Evolutionary conservation across 2,797 vertebrate species (phyloP).

Genomic region (Microhierax caerulescens): DNA sequence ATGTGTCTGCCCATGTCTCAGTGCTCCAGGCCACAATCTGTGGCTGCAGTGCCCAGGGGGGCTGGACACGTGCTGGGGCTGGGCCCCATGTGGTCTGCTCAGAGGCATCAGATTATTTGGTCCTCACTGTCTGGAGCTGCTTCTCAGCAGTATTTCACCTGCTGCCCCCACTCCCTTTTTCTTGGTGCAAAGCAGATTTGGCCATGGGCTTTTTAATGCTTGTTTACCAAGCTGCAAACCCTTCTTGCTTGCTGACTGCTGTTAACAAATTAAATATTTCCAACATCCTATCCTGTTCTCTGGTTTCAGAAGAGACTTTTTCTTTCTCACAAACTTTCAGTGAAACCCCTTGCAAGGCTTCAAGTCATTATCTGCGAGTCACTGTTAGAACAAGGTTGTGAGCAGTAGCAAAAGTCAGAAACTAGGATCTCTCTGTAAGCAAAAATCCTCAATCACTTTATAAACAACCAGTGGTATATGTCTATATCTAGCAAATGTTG

Average conservation of each 20-base stretch:
- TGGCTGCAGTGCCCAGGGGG: background rate
- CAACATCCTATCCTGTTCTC: background rate
- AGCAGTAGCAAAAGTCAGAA: background rate
- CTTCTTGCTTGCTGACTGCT: background rate
- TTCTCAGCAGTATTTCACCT: background rate
- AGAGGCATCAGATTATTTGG: rapidly evolving
- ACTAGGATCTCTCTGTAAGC: background rate
- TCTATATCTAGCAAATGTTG: background rate
- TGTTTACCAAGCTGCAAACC: background rate
- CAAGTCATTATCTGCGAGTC: background rate
- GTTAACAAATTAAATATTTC: background rate
- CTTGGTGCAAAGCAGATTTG: background rate
- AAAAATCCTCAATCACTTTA: background rate
- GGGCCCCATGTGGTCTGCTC: background rate
- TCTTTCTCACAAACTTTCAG: background rate
- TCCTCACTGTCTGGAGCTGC: background rate
- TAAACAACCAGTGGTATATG: background rate
- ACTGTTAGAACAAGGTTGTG: background rate
- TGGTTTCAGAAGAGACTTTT: background rate
- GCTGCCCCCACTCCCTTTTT: background rate
- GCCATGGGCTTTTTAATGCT: background rate
- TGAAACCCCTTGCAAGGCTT: background rate
- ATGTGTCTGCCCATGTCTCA: background rate
- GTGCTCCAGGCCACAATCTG: background rate
- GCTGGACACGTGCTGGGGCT: background rate